Evolutionary conservation across 2,888 invertebrate species (phyloP).

Genomic region (Noctua fimbriata): DNA sequence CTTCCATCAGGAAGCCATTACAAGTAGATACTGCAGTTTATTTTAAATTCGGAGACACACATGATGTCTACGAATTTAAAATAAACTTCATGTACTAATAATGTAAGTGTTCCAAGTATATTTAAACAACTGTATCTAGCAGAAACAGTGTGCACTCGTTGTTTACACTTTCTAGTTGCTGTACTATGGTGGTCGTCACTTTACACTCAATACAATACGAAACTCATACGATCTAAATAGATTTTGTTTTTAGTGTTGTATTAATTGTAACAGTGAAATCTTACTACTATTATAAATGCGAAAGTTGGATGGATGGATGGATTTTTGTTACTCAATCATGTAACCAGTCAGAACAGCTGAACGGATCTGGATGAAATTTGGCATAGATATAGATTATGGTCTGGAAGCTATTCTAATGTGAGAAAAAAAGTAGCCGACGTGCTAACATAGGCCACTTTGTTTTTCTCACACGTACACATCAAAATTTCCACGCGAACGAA

Average conservation of each 20-base stretch:
- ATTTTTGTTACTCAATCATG: too few relatives aligned
- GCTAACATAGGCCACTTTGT: too few relatives aligned
- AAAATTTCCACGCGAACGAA: too few relatives aligned
- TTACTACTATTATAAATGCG: background rate
- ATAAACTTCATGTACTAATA: slow-evolving; percentile 19
- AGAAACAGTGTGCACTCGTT: slow-evolving; percentile 10
- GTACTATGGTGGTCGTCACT: background rate
- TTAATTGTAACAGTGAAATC: background rate
- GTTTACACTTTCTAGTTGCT: slow-evolving; percentile 48
- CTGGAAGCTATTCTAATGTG: too few relatives aligned
- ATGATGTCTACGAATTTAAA: too few relatives aligned
- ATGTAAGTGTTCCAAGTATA: slow-evolving; percentile 11
- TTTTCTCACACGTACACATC: too few relatives aligned
- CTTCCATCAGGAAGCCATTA: background rate
- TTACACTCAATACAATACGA: slow-evolving; percentile 12
- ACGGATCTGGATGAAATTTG: too few relatives aligned
- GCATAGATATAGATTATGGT: too few relatives aligned
- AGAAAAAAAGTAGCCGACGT: too few relatives aligned
- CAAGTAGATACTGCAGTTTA: background rate
- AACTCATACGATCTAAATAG: background rate
- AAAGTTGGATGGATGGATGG: too few relatives aligned
- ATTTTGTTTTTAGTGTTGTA: background rate
- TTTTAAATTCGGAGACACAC: background rate
- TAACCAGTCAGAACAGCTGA: too few relatives aligned
- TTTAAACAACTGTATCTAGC: slow-evolving; percentile 56